These are phyloP conservation scores for Melieria crassipennis DNA, from an alignment of 2,888 invertebrate species.

Conservation along the genomic window DNA sequence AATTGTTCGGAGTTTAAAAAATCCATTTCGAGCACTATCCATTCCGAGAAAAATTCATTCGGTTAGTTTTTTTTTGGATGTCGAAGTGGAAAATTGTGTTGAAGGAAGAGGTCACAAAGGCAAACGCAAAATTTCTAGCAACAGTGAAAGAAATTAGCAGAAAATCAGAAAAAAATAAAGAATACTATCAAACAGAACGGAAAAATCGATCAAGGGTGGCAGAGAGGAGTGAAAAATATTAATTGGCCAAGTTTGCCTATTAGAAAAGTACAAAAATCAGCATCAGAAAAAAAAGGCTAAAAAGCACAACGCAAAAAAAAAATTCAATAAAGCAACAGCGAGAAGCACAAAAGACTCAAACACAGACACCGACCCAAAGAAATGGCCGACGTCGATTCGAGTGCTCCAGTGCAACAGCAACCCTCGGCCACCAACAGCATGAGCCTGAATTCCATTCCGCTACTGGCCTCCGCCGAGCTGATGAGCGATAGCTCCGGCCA, in stretches of 20 bases:
- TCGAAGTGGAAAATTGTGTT: conserved; percentile 12
- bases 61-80: conserved; percentile 17
- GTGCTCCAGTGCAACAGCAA: conserved; percentile 67
- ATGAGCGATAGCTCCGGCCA: conserved; percentile 47
- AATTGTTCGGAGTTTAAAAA: too few relatives aligned
- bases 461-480: conserved; percentile 58
- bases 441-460: conserved; percentile 56
- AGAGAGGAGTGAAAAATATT: conserved; percentile 20
- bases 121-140: conserved; percentile 26
- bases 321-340: not conserved
- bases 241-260: not conserved
- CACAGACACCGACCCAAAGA: conserved; percentile 6
- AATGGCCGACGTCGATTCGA: conserved; percentile 67
- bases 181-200: conserved; percentile 16
- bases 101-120: conserved; percentile 25
- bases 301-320: conserved; percentile 9
- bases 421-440: conserved; percentile 59
- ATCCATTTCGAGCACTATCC: too few relatives aligned
- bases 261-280: not conserved
- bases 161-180: conserved; percentile 21
- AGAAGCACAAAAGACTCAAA: too few relatives aligned
- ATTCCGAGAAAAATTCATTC: conserved; percentile 7
- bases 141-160: conserved; percentile 22
- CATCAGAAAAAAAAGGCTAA: not conserved
- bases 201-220: conserved; percentile 35